Conservation (phyloP, 1,140 invertebrate genomes). For the Cydia splendana region DNA sequence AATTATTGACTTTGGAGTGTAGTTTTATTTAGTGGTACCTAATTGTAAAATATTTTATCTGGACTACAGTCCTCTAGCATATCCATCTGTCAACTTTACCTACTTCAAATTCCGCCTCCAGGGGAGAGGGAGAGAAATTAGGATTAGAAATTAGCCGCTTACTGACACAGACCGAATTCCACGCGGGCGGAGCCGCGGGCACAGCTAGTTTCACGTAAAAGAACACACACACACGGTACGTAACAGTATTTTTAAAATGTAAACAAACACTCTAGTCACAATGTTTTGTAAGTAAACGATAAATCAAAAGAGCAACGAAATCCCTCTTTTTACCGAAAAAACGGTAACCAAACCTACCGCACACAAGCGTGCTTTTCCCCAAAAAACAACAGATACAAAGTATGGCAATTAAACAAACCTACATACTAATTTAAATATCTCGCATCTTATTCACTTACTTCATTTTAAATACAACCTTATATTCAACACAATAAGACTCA, state of each 20-base stretch:
- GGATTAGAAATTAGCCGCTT: no score
- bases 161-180: no score
- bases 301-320: not conserved
- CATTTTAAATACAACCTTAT: not conserved
- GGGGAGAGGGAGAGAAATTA: no score
- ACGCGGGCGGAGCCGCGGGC: no score
- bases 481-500: not conserved
- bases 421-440: not conserved
- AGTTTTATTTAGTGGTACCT: no score
- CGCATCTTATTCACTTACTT: not conserved
- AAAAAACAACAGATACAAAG: slow-evolving; percentile 32
- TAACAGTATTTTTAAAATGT: not conserved
- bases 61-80: no score
- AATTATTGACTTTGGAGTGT: no score
- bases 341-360: slow-evolving; percentile 5
- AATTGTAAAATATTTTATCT: no score
- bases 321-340: not conserved
- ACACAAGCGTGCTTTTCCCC: not conserved
- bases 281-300: slow-evolving; percentile 11
- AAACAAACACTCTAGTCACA: not conserved
- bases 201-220: no score
- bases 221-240: no score
- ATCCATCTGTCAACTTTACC: no score
- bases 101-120: no score
- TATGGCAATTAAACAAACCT: slow-evolving; percentile 28